Conservation (phyloP, 2,888 invertebrate species). For the Griposia aprilina region DNA sequence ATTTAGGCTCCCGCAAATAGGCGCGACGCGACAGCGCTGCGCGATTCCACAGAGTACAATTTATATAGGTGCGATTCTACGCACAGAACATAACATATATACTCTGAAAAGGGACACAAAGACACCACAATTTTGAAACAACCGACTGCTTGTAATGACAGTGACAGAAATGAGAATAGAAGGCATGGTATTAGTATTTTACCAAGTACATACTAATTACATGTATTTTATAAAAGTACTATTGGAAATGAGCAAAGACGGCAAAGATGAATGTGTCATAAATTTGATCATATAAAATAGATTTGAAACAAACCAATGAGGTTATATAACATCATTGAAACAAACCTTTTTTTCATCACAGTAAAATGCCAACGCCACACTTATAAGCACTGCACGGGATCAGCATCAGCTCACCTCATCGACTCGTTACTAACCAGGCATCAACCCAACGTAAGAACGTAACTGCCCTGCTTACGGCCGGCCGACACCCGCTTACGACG, state of each 20-base stretch:
- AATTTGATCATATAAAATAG: background rate
- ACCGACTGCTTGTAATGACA: background rate
- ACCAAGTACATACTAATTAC: background rate
- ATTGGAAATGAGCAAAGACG: background rate
- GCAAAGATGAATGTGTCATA: background rate
- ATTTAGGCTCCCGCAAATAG: too few species aligned
- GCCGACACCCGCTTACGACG: background rate
- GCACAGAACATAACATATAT: too few species aligned
- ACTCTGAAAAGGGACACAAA: too few species aligned
- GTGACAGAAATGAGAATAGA: conserved; percentile 1
- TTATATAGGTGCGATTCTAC: too few species aligned
- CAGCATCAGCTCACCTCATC: background rate
- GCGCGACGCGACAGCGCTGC: too few species aligned
- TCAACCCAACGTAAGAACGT: background rate
- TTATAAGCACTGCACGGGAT: background rate
- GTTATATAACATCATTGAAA: too few species aligned
- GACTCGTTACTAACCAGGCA: background rate
- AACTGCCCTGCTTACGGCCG: background rate
- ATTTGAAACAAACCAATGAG: conserved; percentile 2
- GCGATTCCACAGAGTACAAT: too few species aligned
- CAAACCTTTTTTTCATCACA: conserved; percentile 1
- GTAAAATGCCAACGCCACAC: background rate
- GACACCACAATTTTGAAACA: conserved; percentile 15
- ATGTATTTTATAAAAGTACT: background rate
- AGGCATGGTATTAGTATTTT: background rate